Evolutionary conservation across 1,140 invertebrate genomes (phyloP).

Genomic region (Megalopta genalis): DNA sequence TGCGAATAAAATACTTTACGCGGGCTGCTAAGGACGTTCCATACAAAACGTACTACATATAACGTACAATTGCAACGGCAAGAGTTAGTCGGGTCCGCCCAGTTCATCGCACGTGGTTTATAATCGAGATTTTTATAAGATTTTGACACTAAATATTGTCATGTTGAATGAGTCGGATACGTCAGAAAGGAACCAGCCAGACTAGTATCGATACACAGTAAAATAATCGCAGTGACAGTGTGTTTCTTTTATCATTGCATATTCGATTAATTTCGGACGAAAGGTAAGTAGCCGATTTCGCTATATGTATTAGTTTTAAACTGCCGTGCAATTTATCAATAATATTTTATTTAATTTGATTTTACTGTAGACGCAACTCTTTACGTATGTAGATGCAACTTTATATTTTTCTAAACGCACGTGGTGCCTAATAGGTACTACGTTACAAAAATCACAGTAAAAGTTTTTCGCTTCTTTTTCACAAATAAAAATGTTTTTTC

Average conservation of each 20-base stretch:
- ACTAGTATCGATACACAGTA: not conserved
- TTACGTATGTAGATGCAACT: not conserved
- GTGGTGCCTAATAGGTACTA: too few species aligned
- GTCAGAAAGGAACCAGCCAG: not conserved
- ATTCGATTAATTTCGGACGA: not conserved
- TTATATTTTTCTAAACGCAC: too few species aligned
- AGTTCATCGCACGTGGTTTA: not conserved
- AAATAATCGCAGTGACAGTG: too few species aligned
- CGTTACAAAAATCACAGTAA: too few species aligned
- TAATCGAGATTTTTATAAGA: not conserved
- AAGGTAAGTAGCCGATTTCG: slow-evolving; percentile 4
- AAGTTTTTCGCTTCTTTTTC: too few species aligned
- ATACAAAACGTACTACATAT: too few species aligned
- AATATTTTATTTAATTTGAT: not conserved
- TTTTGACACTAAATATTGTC: not conserved
- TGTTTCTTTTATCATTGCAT: too few species aligned
- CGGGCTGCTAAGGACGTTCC: slow-evolving; percentile 3
- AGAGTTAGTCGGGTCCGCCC: not conserved
- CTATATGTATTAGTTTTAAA: too few species aligned
- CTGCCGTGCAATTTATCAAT: not conserved
- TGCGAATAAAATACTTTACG: slow-evolving; percentile 8
- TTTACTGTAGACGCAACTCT: too few species aligned
- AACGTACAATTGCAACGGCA: not conserved
- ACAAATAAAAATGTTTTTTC: too few species aligned
- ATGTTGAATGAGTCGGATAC: not conserved